A percentile compares a stretch with the other conserved stretches of the same genome.
Conservation (phyloP, 2,113 vertebrate genomes). For the Pachyramphus minor region DNA sequence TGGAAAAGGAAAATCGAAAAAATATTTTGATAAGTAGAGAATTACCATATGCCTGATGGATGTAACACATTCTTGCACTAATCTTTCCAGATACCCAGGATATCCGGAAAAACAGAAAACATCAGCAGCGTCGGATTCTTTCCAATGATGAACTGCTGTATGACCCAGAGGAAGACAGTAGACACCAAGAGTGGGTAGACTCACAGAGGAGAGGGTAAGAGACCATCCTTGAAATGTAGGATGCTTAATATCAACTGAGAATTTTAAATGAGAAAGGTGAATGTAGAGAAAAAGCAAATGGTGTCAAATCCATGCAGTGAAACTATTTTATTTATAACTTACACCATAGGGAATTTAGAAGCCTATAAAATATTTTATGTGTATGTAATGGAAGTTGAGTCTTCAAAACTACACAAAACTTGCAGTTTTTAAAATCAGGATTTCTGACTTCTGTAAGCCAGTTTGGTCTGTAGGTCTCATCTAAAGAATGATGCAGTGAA, state of each 20-base stretch:
- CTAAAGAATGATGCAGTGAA: background rate
- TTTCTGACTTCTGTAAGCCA: background rate
- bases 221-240: background rate
- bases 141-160: slow-evolving; percentile 94
- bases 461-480: background rate
- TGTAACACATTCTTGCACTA: background rate
- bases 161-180: slow-evolving; percentile 90
- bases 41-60: background rate
- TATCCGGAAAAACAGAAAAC: slow-evolving; percentile 66
- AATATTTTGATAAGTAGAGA: background rate
- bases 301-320: background rate
- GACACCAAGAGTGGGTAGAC: slow-evolving; percentile 96
- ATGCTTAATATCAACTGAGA: background rate
- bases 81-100: slow-evolving; percentile 66
- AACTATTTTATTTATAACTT: background rate
- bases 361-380: background rate
- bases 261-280: background rate
- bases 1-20: background rate
- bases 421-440: background rate
- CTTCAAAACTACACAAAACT: background rate
- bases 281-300: background rate
- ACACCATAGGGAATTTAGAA: background rate
- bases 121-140: slow-evolving; percentile 73
- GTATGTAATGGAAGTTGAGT: background rate
- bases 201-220: slow-evolving; percentile 82